phyloP scores from a whole-genome alignment of 2,888 invertebrate species.

The Lasioglossum lativentre region DNA sequence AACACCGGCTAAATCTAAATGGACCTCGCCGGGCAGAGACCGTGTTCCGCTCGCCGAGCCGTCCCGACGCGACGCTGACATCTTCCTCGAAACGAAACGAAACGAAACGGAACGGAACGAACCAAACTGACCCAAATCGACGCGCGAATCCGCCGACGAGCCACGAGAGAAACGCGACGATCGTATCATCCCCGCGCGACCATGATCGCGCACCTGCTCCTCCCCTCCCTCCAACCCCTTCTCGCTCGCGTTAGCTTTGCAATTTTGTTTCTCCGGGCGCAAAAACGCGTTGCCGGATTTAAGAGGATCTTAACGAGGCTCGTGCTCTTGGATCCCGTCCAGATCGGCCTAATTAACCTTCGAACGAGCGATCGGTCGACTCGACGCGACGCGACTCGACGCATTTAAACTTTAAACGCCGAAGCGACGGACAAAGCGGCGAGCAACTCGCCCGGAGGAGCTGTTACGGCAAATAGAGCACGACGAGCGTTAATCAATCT shows the following conservation, averaged over 20 bases:
- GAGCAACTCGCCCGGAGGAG: not conserved
- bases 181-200: constrained; percentile 16
- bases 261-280: constrained; percentile 16
- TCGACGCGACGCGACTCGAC: not conserved
- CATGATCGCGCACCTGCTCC: constrained; percentile 36
- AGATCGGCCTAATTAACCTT: constrained; percentile 26
- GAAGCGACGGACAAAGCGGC: not conserved
- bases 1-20: constrained; percentile 61
- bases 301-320: constrained; percentile 30
- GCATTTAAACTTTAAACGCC: not conserved
- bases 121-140: constrained; percentile 16
- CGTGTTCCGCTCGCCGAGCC: constrained; percentile 14
- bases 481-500: constrained; percentile 24
- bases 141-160: not conserved
- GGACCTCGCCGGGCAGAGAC: constrained; percentile 22
- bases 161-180: not conserved
- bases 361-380: not conserved
- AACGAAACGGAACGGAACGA: not conserved
- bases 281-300: constrained; percentile 25
- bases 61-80: not conserved
- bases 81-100: constrained; percentile 26
- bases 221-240: not conserved
- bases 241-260: not conserved
- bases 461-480: not conserved
- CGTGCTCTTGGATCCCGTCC: constrained; percentile 2